These are phyloP conservation scores for Meliscaeva auricollis DNA, from an alignment of 2,888 invertebrate species.

Conservation along the genomic window DNA sequence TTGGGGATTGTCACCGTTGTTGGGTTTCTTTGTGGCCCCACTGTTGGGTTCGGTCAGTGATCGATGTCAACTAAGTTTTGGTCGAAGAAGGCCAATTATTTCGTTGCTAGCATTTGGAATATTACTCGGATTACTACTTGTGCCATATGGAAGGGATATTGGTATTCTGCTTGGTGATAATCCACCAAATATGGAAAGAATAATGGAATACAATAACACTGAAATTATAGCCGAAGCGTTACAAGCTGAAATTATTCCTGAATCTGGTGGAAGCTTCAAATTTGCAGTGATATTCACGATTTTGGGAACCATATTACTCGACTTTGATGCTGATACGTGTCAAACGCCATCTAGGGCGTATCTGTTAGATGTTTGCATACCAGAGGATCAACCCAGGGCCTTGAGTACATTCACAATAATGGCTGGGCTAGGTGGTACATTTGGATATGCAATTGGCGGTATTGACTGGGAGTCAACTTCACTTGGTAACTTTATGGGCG, in stretches of 20 bases:
- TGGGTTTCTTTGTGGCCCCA: constrained; percentile 84
- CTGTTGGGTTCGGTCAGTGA: constrained; percentile 87
- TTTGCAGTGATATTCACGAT: constrained; percentile 86
- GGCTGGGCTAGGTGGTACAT: constrained; percentile 87
- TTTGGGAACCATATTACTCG: constrained; percentile 86
- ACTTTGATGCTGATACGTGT: constrained; percentile 88
- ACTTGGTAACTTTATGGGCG: constrained; percentile 85
- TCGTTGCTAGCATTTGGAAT: constrained; percentile 86
- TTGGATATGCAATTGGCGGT: constrained; percentile 86
- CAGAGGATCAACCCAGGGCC: constrained; percentile 87
- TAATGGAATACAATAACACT: constrained; percentile 71
- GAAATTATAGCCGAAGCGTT: constrained; percentile 78
- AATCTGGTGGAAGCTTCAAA: constrained; percentile 79
- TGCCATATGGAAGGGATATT: constrained; percentile 86
- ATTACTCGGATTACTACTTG: constrained; percentile 85
- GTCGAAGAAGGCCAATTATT: constrained; percentile 87
- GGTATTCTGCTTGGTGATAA: constrained; percentile 85
- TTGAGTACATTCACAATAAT: constrained; percentile 87
- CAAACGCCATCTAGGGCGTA: constrained; percentile 88
- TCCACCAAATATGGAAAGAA: constrained; percentile 73
- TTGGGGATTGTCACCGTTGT: constrained; percentile 83
- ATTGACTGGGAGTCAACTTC: constrained; percentile 86
- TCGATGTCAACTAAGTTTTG: constrained; percentile 85
- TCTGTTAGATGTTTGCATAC: constrained; percentile 86
- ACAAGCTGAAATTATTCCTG: constrained; percentile 27